Base-by-base conservation (phyloP, 2,797 vertebrate species). In the Pachyuromys duprasi region DNA sequence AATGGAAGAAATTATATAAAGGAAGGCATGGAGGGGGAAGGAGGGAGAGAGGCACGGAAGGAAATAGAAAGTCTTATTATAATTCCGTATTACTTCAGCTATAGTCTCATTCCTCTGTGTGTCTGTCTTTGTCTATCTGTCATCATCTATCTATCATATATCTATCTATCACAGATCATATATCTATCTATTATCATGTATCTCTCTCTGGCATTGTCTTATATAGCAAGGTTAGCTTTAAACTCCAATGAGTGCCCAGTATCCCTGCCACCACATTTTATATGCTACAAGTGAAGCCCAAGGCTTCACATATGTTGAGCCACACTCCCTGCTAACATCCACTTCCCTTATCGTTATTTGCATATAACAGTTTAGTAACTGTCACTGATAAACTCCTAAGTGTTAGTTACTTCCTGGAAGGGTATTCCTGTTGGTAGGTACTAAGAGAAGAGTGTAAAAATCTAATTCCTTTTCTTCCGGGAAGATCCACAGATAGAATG, bases 281-380 rank as follows among this genome's bases (percentile, higher is more conserved):
- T 31, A 24, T 15, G 31, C 39, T 69, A 8, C 22, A 17, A 57
- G 39, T 39, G 24, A 82, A 82, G 28, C 36, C 4, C 24, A 63
- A 42, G 60, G 14, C 36, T 45, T 86, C 28, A 53, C 31, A 15
- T 11, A n/a, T 5, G 33, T 31, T 36, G 36, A 55, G 65, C 65
- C 8, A 70, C 63, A 55, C 13, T 14, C 24, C 15, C 13, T 2
- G 36, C 31, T 9, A 76, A 36, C 3, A 79, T 9, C 31, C 3
- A 17, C 36, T 57, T 82, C 9, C 74, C 33, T 42, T 62, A 39
- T 3, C 55, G 11, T 84, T 93, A 53, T 53, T 45, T 67, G 60
- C 13, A 60, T 63, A 60, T 49, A 57, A 17, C 70, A 81, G 87
- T 92, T 84, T 69, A 89, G 49, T 89, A 86, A 92, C 22, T 74